Evolutionary conservation across 2,797 vertebrate genomes (phyloP), one percentile per base, ranked within the genome.

Genomic region (Scleropages formosus): DNA sequence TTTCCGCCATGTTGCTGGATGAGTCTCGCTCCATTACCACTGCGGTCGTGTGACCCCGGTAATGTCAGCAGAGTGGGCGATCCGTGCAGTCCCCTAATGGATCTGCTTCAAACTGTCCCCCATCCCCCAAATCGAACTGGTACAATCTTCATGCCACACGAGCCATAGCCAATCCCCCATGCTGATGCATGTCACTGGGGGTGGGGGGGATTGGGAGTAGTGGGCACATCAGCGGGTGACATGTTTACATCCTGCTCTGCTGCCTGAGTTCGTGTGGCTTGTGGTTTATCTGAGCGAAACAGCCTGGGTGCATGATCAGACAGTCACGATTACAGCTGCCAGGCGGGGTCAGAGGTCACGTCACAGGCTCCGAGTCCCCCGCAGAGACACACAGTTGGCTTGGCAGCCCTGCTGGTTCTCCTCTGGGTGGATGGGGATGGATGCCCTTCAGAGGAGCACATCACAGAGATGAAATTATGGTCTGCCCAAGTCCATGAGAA

Each of bases 261-360:
- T 56, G 16, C 62, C 22, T 9, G 27, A 8, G 74, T 72, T 72
- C 47, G 11, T 70, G 47, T 39, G 27, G 18, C 63, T 53, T 24
- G 51, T 27, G 69, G 49, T 15, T 39, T 51, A 47, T 51, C 74
- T 46, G 27, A 47, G 31, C 11, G 47, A 51, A 44, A 76, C 71
- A 72, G 76, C 77, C 65, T 49, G 58, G 58, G 60, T 63, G 60
- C 74, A 60, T 65, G 59, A 73, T 82, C 27, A 44, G 59, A 65
- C 63, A 44, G 59, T 65, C 63, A 63, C 65, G 66, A 71, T 67
- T 49, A 74, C 49, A 49, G 31, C 46, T 13, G 31, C 11, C 44
- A 26, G 65, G 61, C 31, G 71, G 71, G 72, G 39, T 75, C 76
- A 79, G 71, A 69, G 71, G 76, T 76, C 39, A 44, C 39, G 24